Evolutionary conservation across 1,140 invertebrate species (phyloP).

Genomic region (Thalassaphorura encarpata): DNA sequence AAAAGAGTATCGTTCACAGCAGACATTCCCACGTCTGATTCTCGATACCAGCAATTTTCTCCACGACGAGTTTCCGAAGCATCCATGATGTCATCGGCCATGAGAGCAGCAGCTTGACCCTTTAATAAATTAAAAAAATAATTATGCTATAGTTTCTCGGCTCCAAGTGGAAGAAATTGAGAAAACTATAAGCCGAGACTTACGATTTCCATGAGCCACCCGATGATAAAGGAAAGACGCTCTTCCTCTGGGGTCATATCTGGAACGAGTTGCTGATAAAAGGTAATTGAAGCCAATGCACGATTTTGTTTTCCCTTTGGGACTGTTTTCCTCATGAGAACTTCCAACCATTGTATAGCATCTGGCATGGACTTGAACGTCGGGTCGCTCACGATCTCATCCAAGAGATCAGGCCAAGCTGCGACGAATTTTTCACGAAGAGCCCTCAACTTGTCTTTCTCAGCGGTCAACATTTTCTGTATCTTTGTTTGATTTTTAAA

Average conservation of each 20-base stretch:
- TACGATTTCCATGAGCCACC: conserved; percentile 91
- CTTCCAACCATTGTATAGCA: not conserved
- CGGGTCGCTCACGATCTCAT: not conserved
- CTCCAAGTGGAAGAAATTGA: not conserved
- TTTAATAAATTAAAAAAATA: not conserved
- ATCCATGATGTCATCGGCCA: conserved; percentile 59
- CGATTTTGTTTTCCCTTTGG: not conserved
- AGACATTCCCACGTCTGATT: conserved; percentile 43
- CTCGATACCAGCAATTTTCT: conserved; percentile 51
- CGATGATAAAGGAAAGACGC: conserved; percentile 56
- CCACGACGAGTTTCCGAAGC: conserved; percentile 46
- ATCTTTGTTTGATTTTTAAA: too few species aligned
- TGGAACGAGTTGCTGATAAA: not conserved
- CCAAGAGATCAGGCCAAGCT: not conserved
- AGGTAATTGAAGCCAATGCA: not conserved
- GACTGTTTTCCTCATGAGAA: not conserved
- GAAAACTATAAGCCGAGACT: conserved; percentile 31
- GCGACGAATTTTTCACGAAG: too few species aligned
- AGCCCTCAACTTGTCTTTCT: too few species aligned
- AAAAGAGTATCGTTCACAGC: conserved; percentile 65
- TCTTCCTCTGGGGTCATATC: not conserved
- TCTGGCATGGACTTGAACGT: not conserved
- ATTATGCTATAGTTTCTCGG: not conserved
- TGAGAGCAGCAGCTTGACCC: conserved; percentile 47
- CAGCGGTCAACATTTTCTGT: too few species aligned